These are phyloP conservation scores for Orbicella faveolata DNA, from an alignment of 64 coral and sea anemone genomes.

Conservation along the genomic window DNA sequence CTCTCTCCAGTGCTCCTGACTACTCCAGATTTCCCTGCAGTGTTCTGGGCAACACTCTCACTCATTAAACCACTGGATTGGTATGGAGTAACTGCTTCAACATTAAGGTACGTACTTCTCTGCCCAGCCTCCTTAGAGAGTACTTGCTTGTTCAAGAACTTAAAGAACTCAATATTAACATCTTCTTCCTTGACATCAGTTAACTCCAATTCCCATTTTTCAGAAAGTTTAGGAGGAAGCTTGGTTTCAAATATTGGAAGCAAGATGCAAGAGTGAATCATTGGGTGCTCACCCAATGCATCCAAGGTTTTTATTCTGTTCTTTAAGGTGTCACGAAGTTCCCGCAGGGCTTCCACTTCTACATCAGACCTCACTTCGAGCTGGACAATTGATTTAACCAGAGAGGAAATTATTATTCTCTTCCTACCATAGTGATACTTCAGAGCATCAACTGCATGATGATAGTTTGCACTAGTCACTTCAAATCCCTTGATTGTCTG, in stretches of 20 bases:
- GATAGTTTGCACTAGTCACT: slow-evolving; percentile 58
- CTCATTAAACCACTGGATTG: too few species aligned
- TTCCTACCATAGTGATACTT: slow-evolving; percentile 53
- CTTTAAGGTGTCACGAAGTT: slow-evolving; percentile 11
- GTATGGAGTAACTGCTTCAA: too few species aligned
- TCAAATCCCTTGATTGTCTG: slow-evolving; percentile 38
- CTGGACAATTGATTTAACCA: slow-evolving; percentile 47
- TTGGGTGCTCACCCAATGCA: slow-evolving; percentile 17
- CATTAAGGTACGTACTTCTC: background rate
- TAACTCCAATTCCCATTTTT: slow-evolving; percentile 47
- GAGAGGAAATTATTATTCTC: slow-evolving; percentile 55
- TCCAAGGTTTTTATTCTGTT: slow-evolving; percentile 21
- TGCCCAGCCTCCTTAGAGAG: background rate
- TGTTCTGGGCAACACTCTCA: too few species aligned
- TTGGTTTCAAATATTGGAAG: too few species aligned
- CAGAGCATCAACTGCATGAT: slow-evolving; percentile 37
- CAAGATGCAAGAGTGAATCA: too few species aligned
- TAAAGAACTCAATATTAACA: slow-evolving; percentile 45
- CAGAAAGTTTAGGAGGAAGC: too few species aligned
- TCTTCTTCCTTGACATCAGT: slow-evolving; percentile 2
- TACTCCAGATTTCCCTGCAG: too few species aligned
- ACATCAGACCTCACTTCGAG: background rate
- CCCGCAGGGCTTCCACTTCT: background rate
- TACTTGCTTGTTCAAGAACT: slow-evolving; percentile 39
- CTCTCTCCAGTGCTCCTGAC: slow-evolving; percentile 18